Evolutionary conservation across 2,113 vertebrate genomes (phyloP).

Genomic region (Nyctibius bracteatus): DNA sequence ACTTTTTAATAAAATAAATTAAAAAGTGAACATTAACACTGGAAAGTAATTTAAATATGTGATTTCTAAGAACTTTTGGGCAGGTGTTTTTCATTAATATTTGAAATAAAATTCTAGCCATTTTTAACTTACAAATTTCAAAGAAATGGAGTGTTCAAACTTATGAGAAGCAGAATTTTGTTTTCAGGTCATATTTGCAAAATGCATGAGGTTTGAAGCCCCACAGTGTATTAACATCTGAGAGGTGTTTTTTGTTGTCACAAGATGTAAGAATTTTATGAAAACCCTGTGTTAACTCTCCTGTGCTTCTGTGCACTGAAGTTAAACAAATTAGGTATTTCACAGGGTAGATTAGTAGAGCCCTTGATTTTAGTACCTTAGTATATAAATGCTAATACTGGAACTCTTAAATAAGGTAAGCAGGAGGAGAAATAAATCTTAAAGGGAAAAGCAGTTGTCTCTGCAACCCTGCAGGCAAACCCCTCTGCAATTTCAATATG

Average conservation of each 20-base stretch:
- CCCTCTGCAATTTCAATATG: background rate
- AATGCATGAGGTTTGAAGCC: slow-evolving; percentile 61
- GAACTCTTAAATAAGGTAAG: slow-evolving; percentile 43
- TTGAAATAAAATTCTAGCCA: background rate
- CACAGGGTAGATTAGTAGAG: slow-evolving; percentile 38
- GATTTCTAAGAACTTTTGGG: background rate
- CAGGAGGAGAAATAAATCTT: slow-evolving; percentile 24
- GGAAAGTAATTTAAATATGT: background rate
- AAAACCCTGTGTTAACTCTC: slow-evolving; percentile 45
- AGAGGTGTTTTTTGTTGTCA: slow-evolving; percentile 63
- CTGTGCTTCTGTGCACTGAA: slow-evolving; percentile 55
- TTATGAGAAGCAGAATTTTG: background rate
- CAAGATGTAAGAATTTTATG: slow-evolving; percentile 61
- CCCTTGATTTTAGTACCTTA: slow-evolving; percentile 45
- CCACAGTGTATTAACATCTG: slow-evolving; percentile 38
- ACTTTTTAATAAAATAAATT: background rate
- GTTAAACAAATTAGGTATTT: slow-evolving; percentile 65
- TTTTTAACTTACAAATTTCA: background rate
- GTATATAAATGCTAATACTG: slow-evolving; percentile 47
- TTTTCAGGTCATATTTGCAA: slow-evolving; percentile 68
- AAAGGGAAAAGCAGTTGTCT: background rate
- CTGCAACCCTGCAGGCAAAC: background rate
- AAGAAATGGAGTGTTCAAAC: background rate
- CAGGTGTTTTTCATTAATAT: background rate
- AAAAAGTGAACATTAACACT: background rate